Evolutionary conservation across 2,797 vertebrate species (phyloP), one percentile per base, ranked within the genome.

Genomic region (Coregonus sp.): DNA sequence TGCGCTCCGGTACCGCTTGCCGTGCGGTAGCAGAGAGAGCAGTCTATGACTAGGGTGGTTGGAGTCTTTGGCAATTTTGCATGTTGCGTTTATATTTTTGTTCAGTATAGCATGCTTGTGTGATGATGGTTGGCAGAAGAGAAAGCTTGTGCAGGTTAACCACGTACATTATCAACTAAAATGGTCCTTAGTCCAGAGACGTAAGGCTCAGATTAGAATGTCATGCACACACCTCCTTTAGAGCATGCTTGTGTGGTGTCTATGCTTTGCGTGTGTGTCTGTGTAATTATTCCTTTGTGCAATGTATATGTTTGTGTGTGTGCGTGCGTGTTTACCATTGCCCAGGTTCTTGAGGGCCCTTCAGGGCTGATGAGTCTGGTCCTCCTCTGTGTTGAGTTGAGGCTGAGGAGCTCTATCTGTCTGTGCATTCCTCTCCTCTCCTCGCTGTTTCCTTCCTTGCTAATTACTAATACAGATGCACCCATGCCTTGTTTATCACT

Each of bases 381-480:
- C 31, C 52, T 33, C 50, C 33, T 73, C 9, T 35, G 50, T 7
- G 31, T 16, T 35, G 72, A 73, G 72, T 25, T 11, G 72, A 59
- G 72, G 52, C 31, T n/a, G 72, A 59, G 54, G 52, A 59, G 52
- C 12, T 29, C 47, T 51, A 25, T 29, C 6, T 72, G 11, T 29
- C 47, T 54, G 54, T 18, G 14, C 40, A 11, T 47, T 12, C 40
- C 40, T 47, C 40, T 29, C 31, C 65, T 59, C 72, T 33, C 52
- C 12, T 54, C 29, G 20, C 20, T 29, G 47, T 20, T 31, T 54
- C 29, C 4, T 54, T 33, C 52, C 16, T 33, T 20, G 3, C 72
- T 73, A 73, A 73, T 73, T 56, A 73, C 51, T 31, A 18, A 7
- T 29, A 37, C 52, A n/a, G 72, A 56, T 73, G 52, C 25, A 73